These are phyloP conservation scores for Prenolepis imparis DNA, from an alignment of 2,888 invertebrate genomes.

Conservation along the genomic window DNA sequence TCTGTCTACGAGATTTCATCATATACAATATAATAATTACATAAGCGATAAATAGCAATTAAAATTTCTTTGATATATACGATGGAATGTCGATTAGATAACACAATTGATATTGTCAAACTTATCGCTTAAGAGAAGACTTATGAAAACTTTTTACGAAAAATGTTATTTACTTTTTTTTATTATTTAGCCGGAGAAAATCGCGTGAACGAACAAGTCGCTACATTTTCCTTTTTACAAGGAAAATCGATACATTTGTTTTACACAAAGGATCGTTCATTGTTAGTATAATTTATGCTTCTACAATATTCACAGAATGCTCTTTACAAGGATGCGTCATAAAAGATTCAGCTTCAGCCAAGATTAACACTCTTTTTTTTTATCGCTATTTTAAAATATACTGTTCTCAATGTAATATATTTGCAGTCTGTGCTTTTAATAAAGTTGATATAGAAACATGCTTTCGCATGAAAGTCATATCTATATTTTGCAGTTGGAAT, in stretches of 20 bases:
- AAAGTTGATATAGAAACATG: background rate
- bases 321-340: background rate
- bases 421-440: background rate
- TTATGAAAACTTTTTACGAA: background rate
- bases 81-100: background rate
- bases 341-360: background rate
- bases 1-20: background rate
- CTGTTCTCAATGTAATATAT: background rate
- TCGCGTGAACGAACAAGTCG: background rate
- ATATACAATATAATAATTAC: constrained; percentile 5
- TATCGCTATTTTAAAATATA: background rate
- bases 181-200: background rate
- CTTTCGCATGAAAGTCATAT: background rate
- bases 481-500: too few relatives aligned
- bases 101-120: background rate
- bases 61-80: background rate
- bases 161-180: background rate
- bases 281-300: background rate
- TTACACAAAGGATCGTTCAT: background rate
- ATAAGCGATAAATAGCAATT: background rate
- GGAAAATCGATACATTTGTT: background rate
- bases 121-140: background rate
- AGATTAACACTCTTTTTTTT: background rate
- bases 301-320: background rate
- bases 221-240: background rate